Conservation (phyloP, 2,113 vertebrate species). For the Limnothrissa miodon region DNA sequence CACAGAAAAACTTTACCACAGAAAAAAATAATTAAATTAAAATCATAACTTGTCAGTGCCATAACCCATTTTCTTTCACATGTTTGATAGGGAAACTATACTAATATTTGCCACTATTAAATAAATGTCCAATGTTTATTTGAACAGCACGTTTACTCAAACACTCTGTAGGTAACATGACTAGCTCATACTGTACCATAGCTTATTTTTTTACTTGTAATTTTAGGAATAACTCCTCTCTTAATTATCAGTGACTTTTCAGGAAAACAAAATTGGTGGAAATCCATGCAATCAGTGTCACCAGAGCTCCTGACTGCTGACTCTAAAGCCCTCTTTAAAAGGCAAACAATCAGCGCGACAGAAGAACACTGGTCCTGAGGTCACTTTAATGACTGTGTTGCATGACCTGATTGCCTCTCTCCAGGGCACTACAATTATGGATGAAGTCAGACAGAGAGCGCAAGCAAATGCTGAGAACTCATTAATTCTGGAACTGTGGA, state of each 20-base stretch:
- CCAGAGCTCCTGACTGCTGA: not conserved
- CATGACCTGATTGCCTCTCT: conserved; percentile 37
- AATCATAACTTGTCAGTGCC: not conserved
- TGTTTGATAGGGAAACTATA: not conserved
- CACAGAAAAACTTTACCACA: not conserved
- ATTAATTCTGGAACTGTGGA: conserved; percentile 13
- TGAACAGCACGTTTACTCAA: not conserved
- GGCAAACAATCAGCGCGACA: conserved; percentile 34
- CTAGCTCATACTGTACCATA: not conserved
- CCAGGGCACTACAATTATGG: conserved; percentile 36
- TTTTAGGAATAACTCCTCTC: conserved; percentile 14
- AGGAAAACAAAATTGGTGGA: conserved; percentile 13
- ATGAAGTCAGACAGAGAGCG: conserved; percentile 35
- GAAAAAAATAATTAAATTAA: not conserved
- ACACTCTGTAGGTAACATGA: not conserved
- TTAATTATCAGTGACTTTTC: conserved; percentile 25
- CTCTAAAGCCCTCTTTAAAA: conserved; percentile 24
- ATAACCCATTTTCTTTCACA: not conserved
- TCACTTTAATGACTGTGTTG: conserved; percentile 38
- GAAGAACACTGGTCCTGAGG: conserved; percentile 37
- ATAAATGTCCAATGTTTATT: not conserved
- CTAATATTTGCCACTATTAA: not conserved
- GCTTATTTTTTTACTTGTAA: conserved; percentile 6
- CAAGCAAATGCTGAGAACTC: conserved; percentile 9
- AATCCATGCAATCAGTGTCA: not conserved